A percentile compares a stretch with the other conserved stretches of the same genome.
These are phyloP conservation scores for Bibio marci DNA, from an alignment of 2,888 invertebrate species.

Conservation along the genomic window DNA sequence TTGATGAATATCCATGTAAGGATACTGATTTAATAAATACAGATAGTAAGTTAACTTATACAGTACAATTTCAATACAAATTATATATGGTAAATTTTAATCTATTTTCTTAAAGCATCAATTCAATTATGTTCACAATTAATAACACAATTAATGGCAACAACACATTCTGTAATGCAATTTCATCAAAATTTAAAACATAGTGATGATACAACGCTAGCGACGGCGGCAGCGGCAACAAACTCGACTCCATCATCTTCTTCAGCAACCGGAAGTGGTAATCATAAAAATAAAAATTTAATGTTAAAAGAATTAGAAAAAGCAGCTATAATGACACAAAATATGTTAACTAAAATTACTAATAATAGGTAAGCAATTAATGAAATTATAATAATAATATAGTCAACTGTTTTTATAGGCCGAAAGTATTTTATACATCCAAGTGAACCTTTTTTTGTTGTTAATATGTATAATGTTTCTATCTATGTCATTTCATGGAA, in stretches of 20 bases:
- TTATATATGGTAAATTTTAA: too few relatives aligned
- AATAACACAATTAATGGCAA: slow-evolving; percentile 33
- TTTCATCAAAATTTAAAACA: slow-evolving; percentile 28
- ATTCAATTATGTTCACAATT: slow-evolving; percentile 40
- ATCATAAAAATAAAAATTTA: slow-evolving; percentile 16
- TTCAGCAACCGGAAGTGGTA: too few relatives aligned
- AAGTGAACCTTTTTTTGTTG: too few relatives aligned
- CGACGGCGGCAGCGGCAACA: background rate
- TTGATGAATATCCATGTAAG: slow-evolving; percentile 25
- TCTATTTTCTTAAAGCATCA: too few relatives aligned
- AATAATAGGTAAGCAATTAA: slow-evolving; percentile 10
- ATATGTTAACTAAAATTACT: slow-evolving; percentile 29
- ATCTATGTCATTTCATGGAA: too few relatives aligned
- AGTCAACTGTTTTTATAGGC: too few relatives aligned
- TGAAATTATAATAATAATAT: too few relatives aligned
- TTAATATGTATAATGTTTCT: too few relatives aligned
- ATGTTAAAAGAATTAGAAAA: slow-evolving; percentile 30
- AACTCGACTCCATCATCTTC: too few relatives aligned
- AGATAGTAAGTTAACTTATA: slow-evolving; percentile 28
- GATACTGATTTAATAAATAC: slow-evolving; percentile 32
- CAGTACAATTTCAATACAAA: too few relatives aligned
- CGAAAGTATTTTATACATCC: too few relatives aligned
- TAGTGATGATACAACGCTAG: slow-evolving; percentile 19
- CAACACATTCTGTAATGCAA: slow-evolving; percentile 28
- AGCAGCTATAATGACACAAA: slow-evolving; percentile 30